A percentile compares a stretch with the other conserved stretches of the same genome.
Evolutionary conservation across 2,888 invertebrate genomes (phyloP).

Genomic region (Callimorpha dominula): DNA sequence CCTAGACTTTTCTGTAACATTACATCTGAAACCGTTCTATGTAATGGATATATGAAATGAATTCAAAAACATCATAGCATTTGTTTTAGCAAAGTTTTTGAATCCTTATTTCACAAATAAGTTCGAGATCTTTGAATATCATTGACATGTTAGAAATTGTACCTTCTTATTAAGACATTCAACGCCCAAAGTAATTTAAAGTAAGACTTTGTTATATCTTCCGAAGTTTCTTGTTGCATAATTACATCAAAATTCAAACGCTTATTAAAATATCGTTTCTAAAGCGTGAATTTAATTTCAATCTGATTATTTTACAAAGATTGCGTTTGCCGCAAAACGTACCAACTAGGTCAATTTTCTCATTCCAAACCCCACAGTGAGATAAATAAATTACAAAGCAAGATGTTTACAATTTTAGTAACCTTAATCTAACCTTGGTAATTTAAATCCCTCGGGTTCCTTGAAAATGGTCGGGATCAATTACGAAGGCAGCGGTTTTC

Average conservation of each 20-base stretch:
- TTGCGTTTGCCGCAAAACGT: not conserved
- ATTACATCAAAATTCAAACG: not conserved
- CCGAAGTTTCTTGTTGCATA: too few relatives aligned
- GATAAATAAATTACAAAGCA: not conserved
- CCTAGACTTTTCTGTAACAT: too few relatives aligned
- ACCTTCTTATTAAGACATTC: too few relatives aligned
- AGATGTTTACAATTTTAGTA: not conserved
- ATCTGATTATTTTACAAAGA: not conserved
- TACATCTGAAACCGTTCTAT: too few relatives aligned
- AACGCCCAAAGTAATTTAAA: too few relatives aligned
- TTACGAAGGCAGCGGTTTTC: conserved; percentile 3
- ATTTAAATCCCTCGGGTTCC: not conserved
- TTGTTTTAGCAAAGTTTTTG: too few relatives aligned
- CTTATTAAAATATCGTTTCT: not conserved
- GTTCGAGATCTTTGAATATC: too few relatives aligned
- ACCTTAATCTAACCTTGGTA: not conserved
- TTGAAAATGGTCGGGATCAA: not conserved
- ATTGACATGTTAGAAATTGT: too few relatives aligned
- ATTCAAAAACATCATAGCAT: too few relatives aligned
- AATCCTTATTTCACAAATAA: too few relatives aligned
- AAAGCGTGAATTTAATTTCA: not conserved
- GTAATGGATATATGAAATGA: too few relatives aligned
- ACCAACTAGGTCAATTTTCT: conserved; percentile 1
- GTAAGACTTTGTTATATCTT: too few relatives aligned
- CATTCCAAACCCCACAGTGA: not conserved